These are phyloP conservation scores for Tetranychus cinnabarinus DNA, from an alignment of 1,140 invertebrate genomes.

Conservation along the genomic window DNA sequence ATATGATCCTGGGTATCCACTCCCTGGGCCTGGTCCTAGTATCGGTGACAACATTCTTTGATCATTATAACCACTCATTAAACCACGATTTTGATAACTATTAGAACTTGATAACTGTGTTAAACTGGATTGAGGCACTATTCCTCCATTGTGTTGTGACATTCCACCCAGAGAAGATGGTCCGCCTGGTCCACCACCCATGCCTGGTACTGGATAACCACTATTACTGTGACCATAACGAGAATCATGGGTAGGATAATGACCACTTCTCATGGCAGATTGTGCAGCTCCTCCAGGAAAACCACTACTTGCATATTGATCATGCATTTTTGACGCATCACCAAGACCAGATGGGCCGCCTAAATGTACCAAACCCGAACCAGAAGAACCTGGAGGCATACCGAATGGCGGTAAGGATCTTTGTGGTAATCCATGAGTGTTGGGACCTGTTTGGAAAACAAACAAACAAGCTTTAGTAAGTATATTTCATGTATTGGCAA, in stretches of 20 bases:
- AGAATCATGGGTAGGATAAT: constrained; percentile 1
- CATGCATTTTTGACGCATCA: not conserved
- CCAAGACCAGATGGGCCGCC: too few species aligned
- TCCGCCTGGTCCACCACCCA: not conserved
- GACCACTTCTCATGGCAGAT: constrained; percentile 1
- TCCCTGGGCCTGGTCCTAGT: not conserved
- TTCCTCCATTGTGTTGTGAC: not conserved
- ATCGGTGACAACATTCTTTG: constrained; percentile 5
- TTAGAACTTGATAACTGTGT: not conserved
- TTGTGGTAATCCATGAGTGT: too few species aligned
- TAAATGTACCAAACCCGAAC: too few species aligned
- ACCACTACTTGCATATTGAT: not conserved
- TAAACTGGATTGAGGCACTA: not conserved
- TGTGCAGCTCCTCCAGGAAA: not conserved
- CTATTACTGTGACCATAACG: not conserved
- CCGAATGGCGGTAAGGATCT: too few species aligned
- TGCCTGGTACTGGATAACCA: not conserved
- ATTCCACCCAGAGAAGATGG: not conserved
- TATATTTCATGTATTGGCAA: too few species aligned
- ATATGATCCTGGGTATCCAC: not conserved
- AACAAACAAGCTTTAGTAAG: too few species aligned
- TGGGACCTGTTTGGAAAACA: too few species aligned
- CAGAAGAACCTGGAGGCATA: too few species aligned
- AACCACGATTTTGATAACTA: not conserved
- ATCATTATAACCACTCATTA: constrained; percentile 6